Evolutionary conservation across 2,888 invertebrate genomes (phyloP).

Genomic region (Tuta absoluta): DNA sequence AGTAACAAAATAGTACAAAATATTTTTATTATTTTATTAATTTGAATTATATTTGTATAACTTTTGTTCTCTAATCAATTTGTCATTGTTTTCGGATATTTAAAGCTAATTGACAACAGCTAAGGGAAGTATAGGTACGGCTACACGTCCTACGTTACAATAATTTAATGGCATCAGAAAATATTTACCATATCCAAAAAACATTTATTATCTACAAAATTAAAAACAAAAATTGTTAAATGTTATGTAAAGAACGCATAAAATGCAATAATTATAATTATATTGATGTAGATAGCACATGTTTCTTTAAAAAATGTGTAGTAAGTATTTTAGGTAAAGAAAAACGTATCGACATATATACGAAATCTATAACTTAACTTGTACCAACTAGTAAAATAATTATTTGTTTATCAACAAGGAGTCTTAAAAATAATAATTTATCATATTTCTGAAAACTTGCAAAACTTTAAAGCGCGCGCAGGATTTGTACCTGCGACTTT

Average conservation of each 20-base stretch:
- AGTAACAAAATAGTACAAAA: too few relatives aligned
- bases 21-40: too few relatives aligned
- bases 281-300: slow-evolving; percentile 56
- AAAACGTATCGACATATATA: slow-evolving; percentile 32
- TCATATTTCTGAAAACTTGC: too few relatives aligned
- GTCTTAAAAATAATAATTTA: background rate
- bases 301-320: slow-evolving; percentile 49
- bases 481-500: too few relatives aligned
- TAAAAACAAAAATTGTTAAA: slow-evolving; percentile 28
- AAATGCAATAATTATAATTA: slow-evolving; percentile 63
- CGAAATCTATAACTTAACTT: slow-evolving; percentile 33
- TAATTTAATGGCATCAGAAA: background rate
- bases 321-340: slow-evolving; percentile 49
- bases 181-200: slow-evolving; percentile 14
- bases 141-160: slow-evolving; percentile 11
- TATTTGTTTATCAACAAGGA: slow-evolving; percentile 4
- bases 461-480: too few relatives aligned
- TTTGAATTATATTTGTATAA: too few relatives aligned
- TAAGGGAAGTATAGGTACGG: background rate
- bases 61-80: too few relatives aligned
- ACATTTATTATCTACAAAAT: background rate
- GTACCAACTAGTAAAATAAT: slow-evolving; percentile 45
- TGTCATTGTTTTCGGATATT: too few relatives aligned
- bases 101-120: slow-evolving; percentile 4
- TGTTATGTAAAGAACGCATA: slow-evolving; percentile 49